Percentiles rank a stretch among this genome's conserved stretches.
These are phyloP conservation scores for Drosophila multiciliata DNA, from an alignment of 2,888 invertebrate genomes.

Conservation along the genomic window DNA sequence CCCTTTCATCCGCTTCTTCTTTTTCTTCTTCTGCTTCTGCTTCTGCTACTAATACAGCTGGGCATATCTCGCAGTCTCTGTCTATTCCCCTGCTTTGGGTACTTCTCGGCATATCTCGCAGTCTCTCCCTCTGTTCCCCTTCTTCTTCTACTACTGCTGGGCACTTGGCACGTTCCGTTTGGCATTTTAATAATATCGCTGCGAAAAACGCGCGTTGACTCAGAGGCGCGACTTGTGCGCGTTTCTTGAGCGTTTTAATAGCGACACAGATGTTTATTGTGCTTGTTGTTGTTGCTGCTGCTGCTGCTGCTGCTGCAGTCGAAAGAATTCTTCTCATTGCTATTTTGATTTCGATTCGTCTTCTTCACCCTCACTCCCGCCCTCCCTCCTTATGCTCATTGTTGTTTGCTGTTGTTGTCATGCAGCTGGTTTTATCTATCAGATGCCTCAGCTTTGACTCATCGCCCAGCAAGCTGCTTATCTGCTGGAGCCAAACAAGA, in stretches of 20 bases:
- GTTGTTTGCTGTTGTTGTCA: slow-evolving; percentile 53
- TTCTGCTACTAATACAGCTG: background rate
- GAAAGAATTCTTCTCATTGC: slow-evolving; percentile 73
- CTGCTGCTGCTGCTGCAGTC: slow-evolving; percentile 27
- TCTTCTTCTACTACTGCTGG: slow-evolving; percentile 3
- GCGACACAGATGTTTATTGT: slow-evolving; percentile 34
- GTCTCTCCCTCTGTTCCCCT: background rate
- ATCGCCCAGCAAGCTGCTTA: slow-evolving; percentile 27
- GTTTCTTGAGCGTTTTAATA: slow-evolving; percentile 41
- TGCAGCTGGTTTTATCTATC: slow-evolving; percentile 77
- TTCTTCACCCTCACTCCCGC: background rate
- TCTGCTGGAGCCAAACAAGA: slow-evolving; percentile 24
- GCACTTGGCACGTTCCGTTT: slow-evolving; percentile 59
- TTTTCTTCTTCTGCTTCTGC: background rate
- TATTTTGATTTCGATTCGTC: slow-evolving; percentile 67
- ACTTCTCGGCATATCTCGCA: slow-evolving; percentile 17
- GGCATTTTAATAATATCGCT: slow-evolving; percentile 53
- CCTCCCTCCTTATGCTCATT: slow-evolving; percentile 19
- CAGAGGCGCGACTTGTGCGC: slow-evolving; percentile 45
- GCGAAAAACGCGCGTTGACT: slow-evolving; percentile 51
- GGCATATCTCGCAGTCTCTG: slow-evolving; percentile 15
- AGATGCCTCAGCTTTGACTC: slow-evolving; percentile 68
- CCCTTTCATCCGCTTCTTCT: background rate
- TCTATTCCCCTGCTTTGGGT: background rate
- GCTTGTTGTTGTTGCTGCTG: background rate